A percentile compares a stretch with the other conserved stretches of the same genome.
phyloP scores from a whole-genome alignment of 2,888 invertebrate genomes.

The Geophilus truncorum region DNA sequence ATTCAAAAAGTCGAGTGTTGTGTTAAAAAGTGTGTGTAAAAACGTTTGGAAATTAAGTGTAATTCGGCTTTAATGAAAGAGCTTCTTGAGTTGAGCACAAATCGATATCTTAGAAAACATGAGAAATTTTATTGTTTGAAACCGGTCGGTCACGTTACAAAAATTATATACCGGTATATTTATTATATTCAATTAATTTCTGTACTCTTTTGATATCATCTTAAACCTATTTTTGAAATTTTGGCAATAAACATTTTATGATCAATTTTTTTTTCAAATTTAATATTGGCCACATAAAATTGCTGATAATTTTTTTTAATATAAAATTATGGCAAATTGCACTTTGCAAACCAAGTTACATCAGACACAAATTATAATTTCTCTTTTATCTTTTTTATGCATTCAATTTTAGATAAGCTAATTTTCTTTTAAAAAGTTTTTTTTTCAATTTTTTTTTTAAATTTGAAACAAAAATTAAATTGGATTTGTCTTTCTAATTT shows the following conservation, averaged over 20 bases:
- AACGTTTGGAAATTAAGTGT: neutral
- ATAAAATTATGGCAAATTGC: neutral
- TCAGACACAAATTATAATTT: neutral
- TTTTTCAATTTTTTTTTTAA: neutral
- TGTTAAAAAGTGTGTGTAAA: neutral
- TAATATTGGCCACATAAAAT: neutral
- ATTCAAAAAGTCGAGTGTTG: too few relatives aligned
- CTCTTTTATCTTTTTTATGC: neutral
- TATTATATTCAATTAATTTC: too few relatives aligned
- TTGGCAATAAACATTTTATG: too few relatives aligned
- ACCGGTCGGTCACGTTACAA: too few relatives aligned
- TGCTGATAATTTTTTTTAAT: neutral
- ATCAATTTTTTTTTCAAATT: too few relatives aligned
- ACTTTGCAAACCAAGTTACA: neutral
- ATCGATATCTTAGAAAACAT: conserved; percentile 15
- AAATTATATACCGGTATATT: neutral
- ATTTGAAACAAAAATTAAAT: too few relatives aligned
- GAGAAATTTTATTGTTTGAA: neutral
- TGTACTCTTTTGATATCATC: too few relatives aligned
- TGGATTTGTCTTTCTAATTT: neutral
- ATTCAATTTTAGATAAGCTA: neutral
- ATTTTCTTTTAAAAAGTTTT: neutral
- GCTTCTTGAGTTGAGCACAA: neutral
- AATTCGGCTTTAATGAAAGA: conserved; percentile 8
- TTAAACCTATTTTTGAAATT: too few relatives aligned